Conservation (phyloP, 2,113 vertebrate genomes). For the Ginglymostoma cirratum region DNA sequence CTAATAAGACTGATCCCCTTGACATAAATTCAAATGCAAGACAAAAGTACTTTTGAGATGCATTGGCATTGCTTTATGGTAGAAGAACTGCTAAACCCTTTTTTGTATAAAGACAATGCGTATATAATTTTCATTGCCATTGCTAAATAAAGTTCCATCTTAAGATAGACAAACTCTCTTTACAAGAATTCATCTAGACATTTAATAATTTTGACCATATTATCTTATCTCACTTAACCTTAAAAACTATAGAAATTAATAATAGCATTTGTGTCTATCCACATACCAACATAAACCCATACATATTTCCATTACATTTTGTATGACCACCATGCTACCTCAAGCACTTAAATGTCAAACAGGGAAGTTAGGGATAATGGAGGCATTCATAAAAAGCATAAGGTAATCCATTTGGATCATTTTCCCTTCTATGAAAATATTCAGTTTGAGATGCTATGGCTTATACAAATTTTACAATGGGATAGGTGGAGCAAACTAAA, state of each 20-base stretch:
- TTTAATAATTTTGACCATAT: neutral
- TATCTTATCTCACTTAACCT: neutral
- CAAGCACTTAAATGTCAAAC: neutral
- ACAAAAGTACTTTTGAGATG: neutral
- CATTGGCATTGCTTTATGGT: neutral
- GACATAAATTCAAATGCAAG: neutral
- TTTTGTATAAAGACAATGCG: neutral
- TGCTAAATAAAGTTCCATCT: neutral
- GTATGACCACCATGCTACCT: neutral
- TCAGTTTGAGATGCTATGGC: neutral
- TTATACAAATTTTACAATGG: neutral
- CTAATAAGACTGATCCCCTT: neutral
- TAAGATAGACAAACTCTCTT: neutral
- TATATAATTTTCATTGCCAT: neutral
- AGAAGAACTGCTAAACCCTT: neutral
- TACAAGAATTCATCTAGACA: neutral
- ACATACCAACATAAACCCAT: neutral
- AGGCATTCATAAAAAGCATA: neutral
- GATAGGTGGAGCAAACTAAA: neutral
- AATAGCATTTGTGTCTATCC: neutral
- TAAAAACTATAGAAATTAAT: neutral
- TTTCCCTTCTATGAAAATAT: neutral
- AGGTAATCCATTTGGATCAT: neutral
- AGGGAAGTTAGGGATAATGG: neutral
- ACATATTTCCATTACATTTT: neutral